Conservation (phyloP, 2,888 invertebrate genomes). For the Aporophyla nigra region DNA sequence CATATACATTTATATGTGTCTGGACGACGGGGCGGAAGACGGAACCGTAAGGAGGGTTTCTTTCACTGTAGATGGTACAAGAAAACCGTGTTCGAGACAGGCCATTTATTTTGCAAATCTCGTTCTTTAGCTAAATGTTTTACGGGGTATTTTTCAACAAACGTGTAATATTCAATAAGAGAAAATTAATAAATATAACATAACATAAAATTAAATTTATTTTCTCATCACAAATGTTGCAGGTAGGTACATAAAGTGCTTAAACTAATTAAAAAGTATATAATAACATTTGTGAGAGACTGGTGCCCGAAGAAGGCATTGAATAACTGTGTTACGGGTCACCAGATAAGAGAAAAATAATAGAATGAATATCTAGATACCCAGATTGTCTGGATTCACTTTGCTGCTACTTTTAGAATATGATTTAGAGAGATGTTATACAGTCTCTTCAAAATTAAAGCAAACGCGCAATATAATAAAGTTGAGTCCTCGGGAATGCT, state of each 20-base stretch:
- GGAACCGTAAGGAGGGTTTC: not conserved
- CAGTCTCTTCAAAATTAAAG: not conserved
- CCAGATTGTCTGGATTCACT: not conserved
- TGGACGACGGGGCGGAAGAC: not conserved
- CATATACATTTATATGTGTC: not conserved
- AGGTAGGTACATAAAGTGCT: too few species aligned
- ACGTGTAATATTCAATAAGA: not conserved
- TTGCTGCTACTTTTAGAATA: not conserved
- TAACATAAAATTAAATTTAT: too few species aligned
- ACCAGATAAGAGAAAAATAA: not conserved
- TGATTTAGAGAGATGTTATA: too few species aligned
- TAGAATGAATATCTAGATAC: not conserved
- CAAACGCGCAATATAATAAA: not conserved
- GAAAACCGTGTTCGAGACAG: constrained; percentile 9
- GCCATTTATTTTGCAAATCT: constrained; percentile 13
- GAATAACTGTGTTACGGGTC: too few species aligned
- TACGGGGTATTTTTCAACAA: not conserved
- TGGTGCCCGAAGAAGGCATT: too few species aligned
- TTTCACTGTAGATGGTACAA: constrained; percentile 19
- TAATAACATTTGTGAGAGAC: too few species aligned
- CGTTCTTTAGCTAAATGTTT: not conserved
- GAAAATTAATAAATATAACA: too few species aligned
- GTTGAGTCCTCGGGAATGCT: not conserved
- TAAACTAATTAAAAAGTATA: too few species aligned
- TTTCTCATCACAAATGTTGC: too few species aligned